phyloP scores from a whole-genome alignment of 1,140 invertebrate species.

The Lucilia cuprina region DNA sequence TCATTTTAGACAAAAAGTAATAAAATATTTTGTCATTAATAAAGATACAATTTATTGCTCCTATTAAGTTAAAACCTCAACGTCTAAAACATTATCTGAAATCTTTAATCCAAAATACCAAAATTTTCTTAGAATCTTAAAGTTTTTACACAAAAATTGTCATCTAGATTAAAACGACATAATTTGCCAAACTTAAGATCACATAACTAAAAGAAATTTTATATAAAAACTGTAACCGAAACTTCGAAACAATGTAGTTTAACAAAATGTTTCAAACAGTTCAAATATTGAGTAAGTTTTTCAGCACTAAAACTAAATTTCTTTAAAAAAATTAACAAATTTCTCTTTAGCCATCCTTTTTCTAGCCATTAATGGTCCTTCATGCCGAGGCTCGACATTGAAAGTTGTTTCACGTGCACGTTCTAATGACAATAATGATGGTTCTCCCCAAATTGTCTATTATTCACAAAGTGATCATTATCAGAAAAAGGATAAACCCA shows the following conservation, averaged over 20 bases:
- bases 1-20: too few relatives aligned
- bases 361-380: not conserved
- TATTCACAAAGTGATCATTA: constrained; percentile 37
- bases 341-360: not conserved
- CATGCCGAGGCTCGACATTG: not conserved
- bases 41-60: too few relatives aligned
- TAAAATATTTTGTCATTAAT: too few relatives aligned
- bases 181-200: too few relatives aligned
- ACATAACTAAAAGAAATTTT: not conserved
- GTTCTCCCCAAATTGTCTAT: constrained; percentile 14
- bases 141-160: too few relatives aligned
- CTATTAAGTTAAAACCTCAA: too few relatives aligned
- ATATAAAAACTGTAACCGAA: not conserved
- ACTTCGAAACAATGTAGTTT: not conserved
- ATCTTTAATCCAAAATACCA: too few relatives aligned
- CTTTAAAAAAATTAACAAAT: too few relatives aligned
- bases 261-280: constrained; percentile 3
- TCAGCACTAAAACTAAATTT: not conserved
- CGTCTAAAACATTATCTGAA: too few relatives aligned
- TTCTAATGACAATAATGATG: constrained; percentile 31
- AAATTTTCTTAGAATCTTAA: too few relatives aligned
- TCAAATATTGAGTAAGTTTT: constrained; percentile 17
- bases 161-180: too few relatives aligned
- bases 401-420: not conserved
- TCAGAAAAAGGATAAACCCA: constrained; percentile 9